Base-by-base conservation (phyloP, 2,113 vertebrate genomes). In the Elgaria multicarinata region DNA sequence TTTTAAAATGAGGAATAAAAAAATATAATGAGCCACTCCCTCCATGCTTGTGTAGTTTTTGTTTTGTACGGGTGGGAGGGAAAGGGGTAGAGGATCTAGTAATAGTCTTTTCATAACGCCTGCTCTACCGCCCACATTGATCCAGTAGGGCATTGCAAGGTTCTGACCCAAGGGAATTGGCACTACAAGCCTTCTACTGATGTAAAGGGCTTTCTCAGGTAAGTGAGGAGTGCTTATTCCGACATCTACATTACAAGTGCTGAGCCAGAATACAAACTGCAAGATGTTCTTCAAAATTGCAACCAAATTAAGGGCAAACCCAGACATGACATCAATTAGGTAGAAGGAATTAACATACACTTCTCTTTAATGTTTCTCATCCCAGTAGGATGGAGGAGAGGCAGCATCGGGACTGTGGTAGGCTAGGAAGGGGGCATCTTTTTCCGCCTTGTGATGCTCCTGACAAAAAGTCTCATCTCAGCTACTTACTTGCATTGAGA, bases 1-100 rank as follows among this genome's bases (percentile, higher is more conserved):
- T 88, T 90, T 88, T 88, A 88, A 92, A 95, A 94, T 0, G 26
- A 95, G 94, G 93, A 96, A 96, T 96, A 95, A 96, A 95, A n/a
- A 92, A 90, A 94, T 95, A 93, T 94, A 94, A 96, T 94, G 94
- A 96, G 93, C 91, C 90, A 90, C 28, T 85, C 80, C 91, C 3
- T 0, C 81, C 3, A 20, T 91, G 74, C 74, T 4, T 87, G 53
- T 0, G 92, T 95, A 92, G 90, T 91, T 93, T 94, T 95, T 95
- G 77, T 95, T 89, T 67, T 91, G 1, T 87, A 88, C 72, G n/a
- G n/a, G n/a, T n/a, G n/a, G n/a, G 31, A 26, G 80, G 86, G 36
- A 44, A 12, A 69, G 26, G 24, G 44, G 44, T 50, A 28, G 12
- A 55, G 0, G 3, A 64, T 1, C 33, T 66, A 53, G 44, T 74